phyloP scores from a whole-genome alignment of 2,113 vertebrate genomes.

The Rhipidura dahli region DNA sequence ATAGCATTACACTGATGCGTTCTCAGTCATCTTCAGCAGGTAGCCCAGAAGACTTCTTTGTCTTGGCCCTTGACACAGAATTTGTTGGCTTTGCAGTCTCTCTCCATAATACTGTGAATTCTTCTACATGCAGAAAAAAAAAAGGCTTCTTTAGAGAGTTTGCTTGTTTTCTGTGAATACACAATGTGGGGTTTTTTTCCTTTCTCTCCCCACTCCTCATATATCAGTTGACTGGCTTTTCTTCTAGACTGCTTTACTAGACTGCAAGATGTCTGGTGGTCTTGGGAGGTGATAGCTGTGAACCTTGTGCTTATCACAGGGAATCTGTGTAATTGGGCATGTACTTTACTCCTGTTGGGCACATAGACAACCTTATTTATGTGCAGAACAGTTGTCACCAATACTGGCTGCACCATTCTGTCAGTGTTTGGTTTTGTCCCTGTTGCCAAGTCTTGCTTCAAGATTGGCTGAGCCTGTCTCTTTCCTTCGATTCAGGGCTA shows the following conservation, averaged over 20 bases:
- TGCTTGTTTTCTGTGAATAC: not conserved
- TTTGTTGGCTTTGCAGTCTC: not conserved
- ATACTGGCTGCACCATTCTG: not conserved
- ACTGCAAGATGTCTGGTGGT: not conserved
- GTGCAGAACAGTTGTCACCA: not conserved
- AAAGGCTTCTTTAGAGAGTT: not conserved
- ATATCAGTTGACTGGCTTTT: not conserved
- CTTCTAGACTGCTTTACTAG: not conserved
- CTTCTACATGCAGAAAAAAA: not conserved
- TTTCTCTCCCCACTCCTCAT: fast-evolving
- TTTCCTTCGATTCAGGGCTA: not conserved
- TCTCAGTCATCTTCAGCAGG: not conserved
- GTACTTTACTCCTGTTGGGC: fast-evolving
- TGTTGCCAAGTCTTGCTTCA: not conserved
- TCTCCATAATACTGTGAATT: fast-evolving
- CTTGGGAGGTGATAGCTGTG: fast-evolving
- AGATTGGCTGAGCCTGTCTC: not conserved
- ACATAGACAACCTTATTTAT: not conserved
- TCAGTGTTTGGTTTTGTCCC: not conserved
- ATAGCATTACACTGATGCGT: not conserved
- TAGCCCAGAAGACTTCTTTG: too few relatives aligned
- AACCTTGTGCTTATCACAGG: not conserved
- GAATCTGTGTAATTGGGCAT: fast-evolving
- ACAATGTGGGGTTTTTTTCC: fast-evolving
- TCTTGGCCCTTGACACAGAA: not conserved